Conservation (phyloP, 2,888 invertebrate species). For the Scelioninae gen. 1 region DNA sequence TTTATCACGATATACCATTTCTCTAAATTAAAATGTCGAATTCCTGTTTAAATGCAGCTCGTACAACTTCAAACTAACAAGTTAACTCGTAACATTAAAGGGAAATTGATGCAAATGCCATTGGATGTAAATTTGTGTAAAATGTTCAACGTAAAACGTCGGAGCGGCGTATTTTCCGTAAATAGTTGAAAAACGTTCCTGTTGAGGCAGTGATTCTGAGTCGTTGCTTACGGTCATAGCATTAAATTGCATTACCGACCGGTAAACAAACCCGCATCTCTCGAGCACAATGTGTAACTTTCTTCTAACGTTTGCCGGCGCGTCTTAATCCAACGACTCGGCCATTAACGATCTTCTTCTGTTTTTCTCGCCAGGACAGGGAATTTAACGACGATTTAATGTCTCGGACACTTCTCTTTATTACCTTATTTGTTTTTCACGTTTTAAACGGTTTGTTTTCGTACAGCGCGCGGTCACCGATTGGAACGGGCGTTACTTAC, state of each 20-base stretch:
- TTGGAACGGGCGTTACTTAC: slow-evolving; percentile 60
- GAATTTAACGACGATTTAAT: slow-evolving; percentile 76
- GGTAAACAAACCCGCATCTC: slow-evolving; percentile 70
- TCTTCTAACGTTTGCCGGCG: slow-evolving; percentile 58
- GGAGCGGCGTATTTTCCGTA: slow-evolving; percentile 24
- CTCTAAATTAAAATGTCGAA: slow-evolving; percentile 20
- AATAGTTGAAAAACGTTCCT: slow-evolving; percentile 45
- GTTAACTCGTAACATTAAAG: slow-evolving; percentile 36
- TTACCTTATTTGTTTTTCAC: slow-evolving; percentile 80
- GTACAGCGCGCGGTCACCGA: slow-evolving; percentile 55
- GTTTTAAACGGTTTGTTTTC: slow-evolving; percentile 77
- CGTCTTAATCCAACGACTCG: slow-evolving; percentile 67
- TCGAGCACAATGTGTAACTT: slow-evolving; percentile 62
- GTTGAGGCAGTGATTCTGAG: slow-evolving; percentile 26
- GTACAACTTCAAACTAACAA: slow-evolving; percentile 36
- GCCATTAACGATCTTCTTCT: slow-evolving; percentile 69
- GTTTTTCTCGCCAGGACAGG: slow-evolving; percentile 66
- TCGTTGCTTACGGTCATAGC: slow-evolving; percentile 55
- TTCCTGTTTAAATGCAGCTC: slow-evolving; percentile 8
- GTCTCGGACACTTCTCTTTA: slow-evolving; percentile 73
- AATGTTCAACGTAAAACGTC: slow-evolving; percentile 27
- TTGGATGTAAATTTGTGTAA: slow-evolving; percentile 40
- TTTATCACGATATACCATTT: background rate
- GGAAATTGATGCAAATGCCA: slow-evolving; percentile 45
- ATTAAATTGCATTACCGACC: slow-evolving; percentile 63